Evolutionary conservation across 2,113 vertebrate species (phyloP).

Genomic region (Speoplatyrhinus poulsoni): DNA sequence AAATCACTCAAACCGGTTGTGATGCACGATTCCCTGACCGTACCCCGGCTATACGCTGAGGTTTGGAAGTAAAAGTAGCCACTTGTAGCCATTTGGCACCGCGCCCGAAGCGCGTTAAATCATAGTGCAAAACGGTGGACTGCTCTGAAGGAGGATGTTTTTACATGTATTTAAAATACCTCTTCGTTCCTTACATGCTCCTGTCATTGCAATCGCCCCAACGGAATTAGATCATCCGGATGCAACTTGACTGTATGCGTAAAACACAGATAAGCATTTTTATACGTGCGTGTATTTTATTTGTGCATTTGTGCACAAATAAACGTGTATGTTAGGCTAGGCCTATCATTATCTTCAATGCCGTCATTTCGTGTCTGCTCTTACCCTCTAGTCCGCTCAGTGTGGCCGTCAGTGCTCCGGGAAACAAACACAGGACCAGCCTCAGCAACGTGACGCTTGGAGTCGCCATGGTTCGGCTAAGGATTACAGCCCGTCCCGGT

Average conservation of each 20-base stretch:
- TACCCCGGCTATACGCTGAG: slow-evolving; percentile 28
- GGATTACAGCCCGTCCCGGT: not conserved
- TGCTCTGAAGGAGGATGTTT: not conserved
- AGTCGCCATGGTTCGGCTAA: slow-evolving; percentile 37
- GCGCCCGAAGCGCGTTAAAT: slow-evolving; percentile 15
- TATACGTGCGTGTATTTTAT: not conserved
- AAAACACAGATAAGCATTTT: not conserved
- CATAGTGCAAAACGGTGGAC: slow-evolving; percentile 11
- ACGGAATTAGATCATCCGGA: not conserved
- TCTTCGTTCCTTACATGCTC: not conserved
- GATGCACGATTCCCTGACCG: not conserved
- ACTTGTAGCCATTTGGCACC: slow-evolving; percentile 22
- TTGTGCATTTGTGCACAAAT: too few relatives aligned
- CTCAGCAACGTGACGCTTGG: slow-evolving; percentile 27
- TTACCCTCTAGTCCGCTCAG: slow-evolving; percentile 49
- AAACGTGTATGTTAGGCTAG: too few relatives aligned
- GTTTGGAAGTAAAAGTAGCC: slow-evolving; percentile 12
- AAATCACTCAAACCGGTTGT: slow-evolving; percentile 10
- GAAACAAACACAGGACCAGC: slow-evolving; percentile 38
- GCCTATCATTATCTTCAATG: not conserved
- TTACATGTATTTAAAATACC: not conserved
- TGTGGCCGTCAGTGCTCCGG: slow-evolving; percentile 46
- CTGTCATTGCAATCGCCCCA: not conserved
- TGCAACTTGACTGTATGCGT: not conserved
- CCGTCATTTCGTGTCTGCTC: not conserved